Evolutionary conservation across 1,140 invertebrate genomes (phyloP), one percentile per base, ranked within the genome.

Genomic region (Neuroterus valhalla): DNA sequence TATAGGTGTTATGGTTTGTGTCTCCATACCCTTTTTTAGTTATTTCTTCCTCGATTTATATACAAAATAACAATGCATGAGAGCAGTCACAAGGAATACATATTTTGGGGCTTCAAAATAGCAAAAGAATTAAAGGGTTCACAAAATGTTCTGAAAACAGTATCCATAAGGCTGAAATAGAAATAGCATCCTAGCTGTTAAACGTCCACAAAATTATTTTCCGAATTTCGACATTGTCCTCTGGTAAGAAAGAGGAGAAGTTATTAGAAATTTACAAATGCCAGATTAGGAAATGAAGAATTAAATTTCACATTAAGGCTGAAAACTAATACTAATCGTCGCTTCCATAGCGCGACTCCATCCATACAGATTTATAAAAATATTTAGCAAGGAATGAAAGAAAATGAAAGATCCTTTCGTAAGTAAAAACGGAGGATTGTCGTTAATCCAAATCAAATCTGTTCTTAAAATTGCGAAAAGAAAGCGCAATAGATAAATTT

Each of bases 371-470:
- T 31, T 31, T 3, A 21, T 11, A 52, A 23, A 12, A 4, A 26
- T 52, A 55, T 62, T 62, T 12, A 14, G 26, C 15, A 55, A 55
- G 15, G 21, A 62, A 31, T 55, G 21, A 55, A 48, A 55, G 50
- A 55, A 55, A 12, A 21, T 23, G 26, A 8, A 12, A 55, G 31
- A 38, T 38, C 31, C 19, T 23, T 14, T 3, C 2, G 26, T 55
- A 14, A 14, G 14, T 52, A 52, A 23, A 55, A 55, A 21, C 19
- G 19, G 3, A n/a, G n/a, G 8, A 17, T n/a, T 48, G n/a, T 48
- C 17, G 5, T 48, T 48, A 17, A 19, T 48, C 6, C 12, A 48
- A 48, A 17, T 17, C n/a, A n/a, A 4, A 48, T 48, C 1, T 17
- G n/a, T 48, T n/a, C 46, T 48, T 48, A 17, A 17, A 17, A 17